Conservation (phyloP, 2,113 vertebrate species). For the Globicephala melas region DNA sequence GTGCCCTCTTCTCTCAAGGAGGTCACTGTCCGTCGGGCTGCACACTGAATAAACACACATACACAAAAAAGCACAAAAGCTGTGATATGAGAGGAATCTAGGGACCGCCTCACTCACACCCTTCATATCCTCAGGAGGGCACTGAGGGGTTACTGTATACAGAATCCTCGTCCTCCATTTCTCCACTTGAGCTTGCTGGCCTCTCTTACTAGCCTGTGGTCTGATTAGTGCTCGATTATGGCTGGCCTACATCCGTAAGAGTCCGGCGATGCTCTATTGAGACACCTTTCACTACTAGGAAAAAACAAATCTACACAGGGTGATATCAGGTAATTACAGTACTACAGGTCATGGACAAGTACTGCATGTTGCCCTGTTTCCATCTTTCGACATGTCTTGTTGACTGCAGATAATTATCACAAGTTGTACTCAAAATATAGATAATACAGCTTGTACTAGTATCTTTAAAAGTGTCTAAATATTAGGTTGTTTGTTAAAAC, state of each 20-base stretch:
- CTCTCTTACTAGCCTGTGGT: background rate
- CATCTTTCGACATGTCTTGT: background rate
- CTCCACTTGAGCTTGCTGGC: background rate
- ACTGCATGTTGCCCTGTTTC: rapidly evolving
- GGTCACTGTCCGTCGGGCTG: background rate
- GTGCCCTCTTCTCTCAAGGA: background rate
- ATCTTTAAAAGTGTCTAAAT: background rate
- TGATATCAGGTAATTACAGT: background rate
- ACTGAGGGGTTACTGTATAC: background rate
- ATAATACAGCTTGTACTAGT: background rate
- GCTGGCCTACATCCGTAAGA: background rate
- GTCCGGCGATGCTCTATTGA: background rate
- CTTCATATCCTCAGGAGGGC: background rate
- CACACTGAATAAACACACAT: background rate
- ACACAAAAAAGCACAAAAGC: background rate
- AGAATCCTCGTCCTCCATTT: background rate
- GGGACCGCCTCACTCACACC: background rate
- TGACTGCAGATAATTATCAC: background rate
- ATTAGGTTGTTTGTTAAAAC: background rate
- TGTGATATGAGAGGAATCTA: background rate
- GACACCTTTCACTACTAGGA: background rate
- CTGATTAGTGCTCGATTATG: rapidly evolving
- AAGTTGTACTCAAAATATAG: background rate
- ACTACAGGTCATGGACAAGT: background rate
- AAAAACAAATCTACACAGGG: background rate